Percentiles rank a stretch among this genome's conserved stretches.
Evolutionary conservation across 2,113 vertebrate genomes (phyloP).

Genomic region (Pelmatolapia mariae): DNA sequence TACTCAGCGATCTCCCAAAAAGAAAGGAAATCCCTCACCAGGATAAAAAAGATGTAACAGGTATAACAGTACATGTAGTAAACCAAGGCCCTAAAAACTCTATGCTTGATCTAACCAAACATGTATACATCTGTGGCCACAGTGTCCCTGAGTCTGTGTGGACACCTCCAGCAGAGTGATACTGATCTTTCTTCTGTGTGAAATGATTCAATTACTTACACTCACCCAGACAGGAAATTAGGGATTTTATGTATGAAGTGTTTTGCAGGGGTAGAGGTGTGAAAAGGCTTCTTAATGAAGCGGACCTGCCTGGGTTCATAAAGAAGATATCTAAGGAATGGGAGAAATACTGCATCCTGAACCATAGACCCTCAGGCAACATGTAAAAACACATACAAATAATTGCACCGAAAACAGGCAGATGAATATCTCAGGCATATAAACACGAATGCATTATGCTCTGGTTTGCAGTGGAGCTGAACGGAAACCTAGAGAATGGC

Average conservation of each 20-base stretch:
- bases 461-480: not conserved
- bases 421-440: not conserved
- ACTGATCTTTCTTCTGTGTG: conserved; percentile 56
- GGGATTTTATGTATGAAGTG: conserved; percentile 67
- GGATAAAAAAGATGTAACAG: not conserved
- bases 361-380: not conserved
- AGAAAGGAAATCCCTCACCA: not conserved
- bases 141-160: not conserved
- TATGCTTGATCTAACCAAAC: not conserved
- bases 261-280: conserved; percentile 44
- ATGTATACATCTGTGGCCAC: not conserved
- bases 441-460: not conserved
- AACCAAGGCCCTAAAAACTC: not conserved
- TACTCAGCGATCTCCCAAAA: not conserved
- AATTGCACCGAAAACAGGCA: not conserved
- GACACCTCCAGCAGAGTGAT: conserved; percentile 25
- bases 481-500: not conserved
- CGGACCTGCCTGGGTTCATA: conserved; percentile 22
- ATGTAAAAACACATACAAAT: not conserved
- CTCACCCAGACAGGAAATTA: conserved; percentile 68
- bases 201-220: conserved; percentile 68
- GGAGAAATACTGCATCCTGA: conserved; percentile 25
- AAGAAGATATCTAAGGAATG: conserved; percentile 53
- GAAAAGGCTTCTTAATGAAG: conserved; percentile 64
- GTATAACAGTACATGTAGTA: not conserved